Conservation (phyloP, 2,888 invertebrate genomes). For the Adelognathus sp. region DNA sequence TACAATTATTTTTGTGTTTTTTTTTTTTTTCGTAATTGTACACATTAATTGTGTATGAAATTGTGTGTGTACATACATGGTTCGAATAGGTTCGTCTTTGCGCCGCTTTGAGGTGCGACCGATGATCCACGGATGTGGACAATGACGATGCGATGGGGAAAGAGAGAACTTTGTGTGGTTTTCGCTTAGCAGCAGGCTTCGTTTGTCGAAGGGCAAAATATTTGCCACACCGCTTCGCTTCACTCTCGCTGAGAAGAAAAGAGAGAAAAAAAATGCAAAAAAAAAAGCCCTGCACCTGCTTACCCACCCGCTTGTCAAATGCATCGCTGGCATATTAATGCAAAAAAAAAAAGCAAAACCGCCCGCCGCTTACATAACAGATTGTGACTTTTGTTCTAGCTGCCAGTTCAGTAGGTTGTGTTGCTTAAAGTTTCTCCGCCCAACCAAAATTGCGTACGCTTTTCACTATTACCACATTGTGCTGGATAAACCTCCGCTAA, state of each 20-base stretch:
- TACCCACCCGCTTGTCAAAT: slow-evolving; percentile 51
- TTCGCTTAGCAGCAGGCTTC: slow-evolving; percentile 24
- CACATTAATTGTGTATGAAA: background rate
- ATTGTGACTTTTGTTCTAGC: slow-evolving; percentile 78
- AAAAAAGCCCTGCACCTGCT: slow-evolving; percentile 27
- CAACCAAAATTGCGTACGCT: slow-evolving; percentile 75
- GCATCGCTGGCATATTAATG: slow-evolving; percentile 41
- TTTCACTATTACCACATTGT: slow-evolving; percentile 75
- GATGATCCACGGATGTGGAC: slow-evolving; percentile 22
- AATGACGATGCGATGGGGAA: slow-evolving; percentile 13
- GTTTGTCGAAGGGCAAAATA: slow-evolving; percentile 17
- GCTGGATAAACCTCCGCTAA: slow-evolving; percentile 78
- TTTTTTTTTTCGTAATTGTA: background rate
- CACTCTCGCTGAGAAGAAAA: slow-evolving; percentile 1
- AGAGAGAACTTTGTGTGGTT: slow-evolving; percentile 7
- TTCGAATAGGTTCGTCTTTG: slow-evolving; percentile 45
- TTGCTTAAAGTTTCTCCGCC: slow-evolving; percentile 77
- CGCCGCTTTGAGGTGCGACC: slow-evolving; percentile 26
- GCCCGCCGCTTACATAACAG: slow-evolving; percentile 66
- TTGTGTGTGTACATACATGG: slow-evolving; percentile 12
- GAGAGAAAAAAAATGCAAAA: slow-evolving; percentile 40
- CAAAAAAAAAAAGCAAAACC: slow-evolving; percentile 47
- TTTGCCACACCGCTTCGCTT: slow-evolving; percentile 40
- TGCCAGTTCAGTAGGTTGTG: slow-evolving; percentile 78
- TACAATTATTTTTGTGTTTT: slow-evolving; percentile 8